These are phyloP conservation scores for Vanessa tameamea DNA, from an alignment of 1,140 invertebrate species.

Conservation along the genomic window DNA sequence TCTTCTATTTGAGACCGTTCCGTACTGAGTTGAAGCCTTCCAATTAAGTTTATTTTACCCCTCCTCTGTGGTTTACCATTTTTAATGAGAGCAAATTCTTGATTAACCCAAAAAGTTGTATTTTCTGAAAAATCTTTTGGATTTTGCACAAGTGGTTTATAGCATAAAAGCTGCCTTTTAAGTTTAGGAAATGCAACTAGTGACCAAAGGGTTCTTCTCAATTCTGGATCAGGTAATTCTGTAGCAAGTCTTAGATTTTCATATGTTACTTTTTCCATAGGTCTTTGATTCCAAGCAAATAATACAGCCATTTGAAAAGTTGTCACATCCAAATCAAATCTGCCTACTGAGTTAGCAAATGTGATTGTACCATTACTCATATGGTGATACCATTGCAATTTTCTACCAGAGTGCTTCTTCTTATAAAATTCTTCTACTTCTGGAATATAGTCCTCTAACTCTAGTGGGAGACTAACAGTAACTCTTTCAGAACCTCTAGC, in stretches of 20 bases:
- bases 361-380: conserved; percentile 99
- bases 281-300: conserved; percentile 99
- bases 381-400: conserved; percentile 99
- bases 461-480: conserved; percentile 96
- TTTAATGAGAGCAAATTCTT: conserved; percentile 95
- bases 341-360: conserved; percentile 95
- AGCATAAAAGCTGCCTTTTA: conserved; percentile 93
- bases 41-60: conserved; percentile 97
- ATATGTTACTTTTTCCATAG: conserved; percentile 94
- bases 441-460: conserved; percentile 99
- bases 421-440: conserved; percentile 97
- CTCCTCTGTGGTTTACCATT: conserved; percentile 96
- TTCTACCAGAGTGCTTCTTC: conserved; percentile 98
- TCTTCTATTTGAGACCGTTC: conserved; percentile 98
- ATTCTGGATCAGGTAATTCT: conserved; percentile 97
- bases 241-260: conserved; percentile 98
- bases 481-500: conserved; percentile 95
- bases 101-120: conserved; percentile 97
- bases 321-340: conserved; percentile 98
- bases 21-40: conserved; percentile 95
- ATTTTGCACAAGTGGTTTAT: conserved; percentile 88
- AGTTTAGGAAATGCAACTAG: conserved; percentile 98
- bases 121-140: conserved; percentile 97
- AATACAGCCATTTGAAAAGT: conserved; percentile 99
- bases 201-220: conserved; percentile 98